These are phyloP conservation scores for Emberiza fucata DNA, from an alignment of 2,113 vertebrate genomes.

Conservation along the genomic window DNA sequence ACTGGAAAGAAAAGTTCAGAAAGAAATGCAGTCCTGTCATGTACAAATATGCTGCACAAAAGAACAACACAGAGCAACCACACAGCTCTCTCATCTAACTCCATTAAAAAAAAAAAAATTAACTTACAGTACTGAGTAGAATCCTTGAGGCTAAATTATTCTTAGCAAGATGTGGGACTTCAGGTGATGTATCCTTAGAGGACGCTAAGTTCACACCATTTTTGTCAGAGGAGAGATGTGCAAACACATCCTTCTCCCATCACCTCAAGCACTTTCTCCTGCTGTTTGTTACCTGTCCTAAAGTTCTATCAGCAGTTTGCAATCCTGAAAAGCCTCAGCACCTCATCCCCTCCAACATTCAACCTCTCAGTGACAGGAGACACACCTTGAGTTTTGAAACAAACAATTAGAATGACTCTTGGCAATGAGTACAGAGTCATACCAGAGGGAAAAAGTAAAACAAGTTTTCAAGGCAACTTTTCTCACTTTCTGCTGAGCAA, in stretches of 20 bases:
- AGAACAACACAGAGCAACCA: background rate
- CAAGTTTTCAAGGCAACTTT: background rate
- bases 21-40: background rate
- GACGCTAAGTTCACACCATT: background rate
- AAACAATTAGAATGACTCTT: background rate
- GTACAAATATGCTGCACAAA: background rate
- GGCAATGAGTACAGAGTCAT: background rate
- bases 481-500: background rate
- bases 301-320: background rate
- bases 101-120: background rate
- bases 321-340: background rate
- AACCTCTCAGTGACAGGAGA: background rate
- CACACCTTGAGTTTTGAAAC: background rate
- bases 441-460: accelerated
- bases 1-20: accelerated
- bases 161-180: background rate
- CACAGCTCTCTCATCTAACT: background rate
- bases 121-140: background rate
- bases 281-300: background rate
- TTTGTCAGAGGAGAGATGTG: background rate
- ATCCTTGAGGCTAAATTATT: background rate
- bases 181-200: background rate
- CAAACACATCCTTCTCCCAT: background rate
- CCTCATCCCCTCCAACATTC: accelerated
- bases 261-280: background rate